A percentile compares a stretch with the other conserved stretches of the same genome.
phyloP scores from a whole-genome alignment of 1,140 invertebrate genomes.

The Asbolus verrucosus region DNA sequence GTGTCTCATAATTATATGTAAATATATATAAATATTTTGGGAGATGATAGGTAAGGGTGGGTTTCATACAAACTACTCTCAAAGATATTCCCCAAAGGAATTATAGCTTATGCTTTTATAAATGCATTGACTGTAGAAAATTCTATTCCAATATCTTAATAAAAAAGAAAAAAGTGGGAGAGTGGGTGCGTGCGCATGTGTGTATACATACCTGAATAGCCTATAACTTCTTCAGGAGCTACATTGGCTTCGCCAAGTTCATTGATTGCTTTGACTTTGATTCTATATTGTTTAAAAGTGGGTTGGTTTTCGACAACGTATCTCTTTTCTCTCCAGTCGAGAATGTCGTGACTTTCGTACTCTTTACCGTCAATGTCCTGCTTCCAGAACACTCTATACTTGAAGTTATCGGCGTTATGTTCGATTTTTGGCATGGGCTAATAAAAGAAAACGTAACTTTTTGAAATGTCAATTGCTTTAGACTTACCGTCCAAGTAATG shows the following conservation, averaged over 20 bases:
- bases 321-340: constrained; percentile 79
- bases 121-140: too few species aligned
- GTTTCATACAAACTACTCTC: too few species aligned
- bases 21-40: too few species aligned
- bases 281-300: constrained; percentile 91
- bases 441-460: not conserved
- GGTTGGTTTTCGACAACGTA: constrained; percentile 83
- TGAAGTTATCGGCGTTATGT: constrained; percentile 94
- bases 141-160: too few species aligned
- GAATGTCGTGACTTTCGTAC: constrained; percentile 80
- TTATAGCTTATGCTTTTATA: too few species aligned
- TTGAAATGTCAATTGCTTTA: not conserved
- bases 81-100: too few species aligned
- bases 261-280: constrained; percentile 95
- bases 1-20: too few species aligned
- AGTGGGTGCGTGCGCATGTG: too few species aligned
- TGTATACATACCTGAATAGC: constrained; percentile 79
- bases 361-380: constrained; percentile 79
- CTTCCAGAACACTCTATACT: constrained; percentile 91
- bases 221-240: constrained; percentile 83
- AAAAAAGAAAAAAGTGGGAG: too few species aligned
- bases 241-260: constrained; percentile 88
- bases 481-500: constrained; percentile 85
- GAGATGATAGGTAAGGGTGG: too few species aligned
- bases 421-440: constrained; percentile 95